A percentile compares a stretch with the other conserved stretches of the same genome.
phyloP scores from a whole-genome alignment of 2,888 invertebrate species.

The Anarsia innoxiella region DNA sequence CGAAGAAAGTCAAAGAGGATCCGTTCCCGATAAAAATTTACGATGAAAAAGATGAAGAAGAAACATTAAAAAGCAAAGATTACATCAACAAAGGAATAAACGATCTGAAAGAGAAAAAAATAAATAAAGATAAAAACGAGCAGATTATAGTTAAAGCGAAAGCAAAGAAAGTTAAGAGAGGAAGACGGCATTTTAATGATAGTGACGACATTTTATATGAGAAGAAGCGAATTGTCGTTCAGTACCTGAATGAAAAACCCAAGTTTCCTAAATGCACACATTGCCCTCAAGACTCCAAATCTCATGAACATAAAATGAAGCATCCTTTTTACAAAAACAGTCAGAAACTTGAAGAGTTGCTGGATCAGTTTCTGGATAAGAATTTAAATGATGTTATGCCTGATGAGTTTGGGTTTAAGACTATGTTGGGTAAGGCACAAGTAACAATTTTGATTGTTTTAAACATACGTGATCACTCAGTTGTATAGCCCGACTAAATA shows the following conservation, averaged over 20 bases:
- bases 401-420: constrained; percentile 23
- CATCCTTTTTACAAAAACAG: constrained; percentile 52
- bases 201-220: constrained; percentile 32
- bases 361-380: constrained; percentile 38
- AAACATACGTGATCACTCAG: no score
- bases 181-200: not conserved
- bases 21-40: not conserved
- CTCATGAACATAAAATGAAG: constrained; percentile 41
- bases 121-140: not conserved
- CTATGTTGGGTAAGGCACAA: not conserved
- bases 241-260: constrained; percentile 24
- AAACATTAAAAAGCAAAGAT: not conserved
- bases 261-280: constrained; percentile 48
- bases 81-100: not conserved
- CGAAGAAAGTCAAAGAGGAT: not conserved
- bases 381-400: constrained; percentile 28
- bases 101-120: not conserved
- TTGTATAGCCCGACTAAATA: no score
- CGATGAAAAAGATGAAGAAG: not conserved
- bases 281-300: constrained; percentile 27
- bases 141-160: not conserved
- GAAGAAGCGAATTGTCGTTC: constrained; percentile 38
- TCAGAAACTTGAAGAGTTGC: constrained; percentile 41
- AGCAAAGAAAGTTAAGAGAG: not conserved
- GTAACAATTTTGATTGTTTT: not conserved